Evolutionary conservation across 2,113 vertebrate genomes (phyloP).

Genomic region (Emydocephalus ijimae): DNA sequence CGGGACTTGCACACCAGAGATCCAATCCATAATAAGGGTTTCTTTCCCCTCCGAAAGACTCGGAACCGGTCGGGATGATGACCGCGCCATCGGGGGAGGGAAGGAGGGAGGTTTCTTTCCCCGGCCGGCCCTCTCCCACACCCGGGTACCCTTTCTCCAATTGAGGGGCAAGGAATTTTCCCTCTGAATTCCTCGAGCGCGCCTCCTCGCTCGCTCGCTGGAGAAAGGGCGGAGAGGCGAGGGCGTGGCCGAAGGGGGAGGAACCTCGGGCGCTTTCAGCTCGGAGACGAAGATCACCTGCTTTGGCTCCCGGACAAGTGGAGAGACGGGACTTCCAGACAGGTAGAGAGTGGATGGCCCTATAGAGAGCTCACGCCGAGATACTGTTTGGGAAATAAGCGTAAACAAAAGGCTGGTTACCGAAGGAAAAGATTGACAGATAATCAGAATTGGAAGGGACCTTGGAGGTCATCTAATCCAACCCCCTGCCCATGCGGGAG

Average conservation of each 20-base stretch:
- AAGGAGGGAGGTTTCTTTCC: not conserved
- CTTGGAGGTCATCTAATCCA: no score
- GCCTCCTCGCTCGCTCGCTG: not conserved
- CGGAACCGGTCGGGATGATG: not conserved
- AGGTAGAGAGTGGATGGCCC: not conserved
- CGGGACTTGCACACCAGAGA: not conserved
- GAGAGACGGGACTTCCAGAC: not conserved
- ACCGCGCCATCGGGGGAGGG: not conserved
- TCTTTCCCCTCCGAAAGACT: not conserved
- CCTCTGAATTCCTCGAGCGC: not conserved
- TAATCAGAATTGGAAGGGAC: no score
- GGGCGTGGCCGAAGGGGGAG: not conserved
- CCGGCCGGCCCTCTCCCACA: not conserved
- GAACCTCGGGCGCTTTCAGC: not conserved
- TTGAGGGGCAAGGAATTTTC: not conserved
- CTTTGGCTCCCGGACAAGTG: not conserved
- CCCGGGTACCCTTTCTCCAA: not conserved
- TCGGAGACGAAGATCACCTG: not conserved
- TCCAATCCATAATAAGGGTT: not conserved
- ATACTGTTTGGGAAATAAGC: not conserved
- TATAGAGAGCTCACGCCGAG: not conserved
- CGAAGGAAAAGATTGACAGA: not conserved
- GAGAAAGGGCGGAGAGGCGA: not conserved
- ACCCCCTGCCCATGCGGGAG: no score
- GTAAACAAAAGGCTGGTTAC: not conserved